Base-by-base conservation (phyloP, 2,888 invertebrate species). In the Disparrhopalites patrizii region DNA sequence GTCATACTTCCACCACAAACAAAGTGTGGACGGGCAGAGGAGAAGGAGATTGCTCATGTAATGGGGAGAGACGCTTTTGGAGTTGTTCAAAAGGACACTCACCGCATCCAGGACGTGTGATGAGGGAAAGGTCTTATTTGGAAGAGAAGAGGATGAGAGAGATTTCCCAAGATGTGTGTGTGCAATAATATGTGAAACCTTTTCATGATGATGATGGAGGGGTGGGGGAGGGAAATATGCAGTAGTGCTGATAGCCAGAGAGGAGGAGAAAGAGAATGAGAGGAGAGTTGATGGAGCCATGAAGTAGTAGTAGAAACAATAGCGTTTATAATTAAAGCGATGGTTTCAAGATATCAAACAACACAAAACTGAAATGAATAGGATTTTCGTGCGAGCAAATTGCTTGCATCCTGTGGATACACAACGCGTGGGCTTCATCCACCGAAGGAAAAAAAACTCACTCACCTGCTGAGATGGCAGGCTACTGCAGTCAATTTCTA, bases 341-440 rank as follows among this genome's bases (percentile, higher is more conserved):
- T 55, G 55, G 43, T 62, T 40, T 36, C 18, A 33, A 62, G 62
- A 62, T 62, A 62, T 38, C 30, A 61, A 55, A 40, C 27, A n/a
- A n/a, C n/a, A n/a, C 23, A 36, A 33, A 40, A 54, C 54, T 31
- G 62, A 62, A 54, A 62, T 27, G 62, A 62, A 62, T 54, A 61
- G 33, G 55, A 62, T 62, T 31, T 51, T 52, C 30, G 43, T 62
- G 43, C 51, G 51, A 55, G 55, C 62, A 62, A 62, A 62, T 62
- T 62, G 40, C 55, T 55, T 62, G 55, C 55, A 62, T 62, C 62
- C 62, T 62, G 62, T 62, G 62, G 55, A 40, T 62, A 40, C 4
- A 30, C 27, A 40, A 55, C 52, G 62, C 62, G 62, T 62, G 62
- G 62, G 55, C 62, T 62, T 54, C 50, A 52, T 52, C 61, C 50